Evolutionary conservation across 2,797 vertebrate species (phyloP).

Genomic region (Acrossocheilus fasciatus): DNA sequence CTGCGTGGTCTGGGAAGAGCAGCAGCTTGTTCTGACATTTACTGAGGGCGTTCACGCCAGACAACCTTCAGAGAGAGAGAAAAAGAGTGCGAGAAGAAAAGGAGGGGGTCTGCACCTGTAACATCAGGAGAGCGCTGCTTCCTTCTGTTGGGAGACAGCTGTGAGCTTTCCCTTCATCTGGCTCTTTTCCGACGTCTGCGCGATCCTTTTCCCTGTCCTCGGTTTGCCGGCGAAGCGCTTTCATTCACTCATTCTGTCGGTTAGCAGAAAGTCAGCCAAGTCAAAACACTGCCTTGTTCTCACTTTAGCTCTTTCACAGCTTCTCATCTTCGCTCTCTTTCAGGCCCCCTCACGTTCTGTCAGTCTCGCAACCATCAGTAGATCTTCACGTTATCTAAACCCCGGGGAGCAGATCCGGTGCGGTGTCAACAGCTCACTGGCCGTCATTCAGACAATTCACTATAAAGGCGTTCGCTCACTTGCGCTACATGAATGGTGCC

Average conservation of each 20-base stretch:
- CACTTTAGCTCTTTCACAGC: constrained; percentile 1
- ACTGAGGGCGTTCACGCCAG: constrained; percentile 74
- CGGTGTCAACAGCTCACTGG: constrained; percentile 29
- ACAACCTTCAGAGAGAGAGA: constrained; percentile 63
- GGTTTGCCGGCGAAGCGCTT: constrained; percentile 27
- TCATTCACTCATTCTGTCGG: constrained; percentile 42
- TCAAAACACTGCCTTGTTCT: constrained; percentile 41
- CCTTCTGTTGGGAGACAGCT: constrained; percentile 64
- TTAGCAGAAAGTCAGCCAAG: constrained; percentile 48
- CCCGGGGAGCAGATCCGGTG: constrained; percentile 6
- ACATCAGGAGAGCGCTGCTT: constrained; percentile 65
- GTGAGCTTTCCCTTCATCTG: constrained; percentile 62
- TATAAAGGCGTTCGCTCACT: neutral
- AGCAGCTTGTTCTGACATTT: constrained; percentile 85
- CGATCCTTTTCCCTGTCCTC: constrained; percentile 27
- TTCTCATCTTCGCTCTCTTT: constrained; percentile 53
- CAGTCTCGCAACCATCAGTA: constrained; percentile 40
- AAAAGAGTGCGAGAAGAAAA: constrained; percentile 54
- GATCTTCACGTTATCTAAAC: constrained; percentile 36
- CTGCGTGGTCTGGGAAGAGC: constrained; percentile 82
- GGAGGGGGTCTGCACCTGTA: constrained; percentile 73
- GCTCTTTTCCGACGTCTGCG: constrained; percentile 61
- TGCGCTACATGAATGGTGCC: neutral
- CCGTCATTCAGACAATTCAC: constrained; percentile 29
- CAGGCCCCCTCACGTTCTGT: constrained; percentile 61